A percentile compares a stretch with the other conserved stretches of the same genome.
Evolutionary conservation across 2,797 vertebrate species (phyloP).

Genomic region (Hydrolagus colliei): DNA sequence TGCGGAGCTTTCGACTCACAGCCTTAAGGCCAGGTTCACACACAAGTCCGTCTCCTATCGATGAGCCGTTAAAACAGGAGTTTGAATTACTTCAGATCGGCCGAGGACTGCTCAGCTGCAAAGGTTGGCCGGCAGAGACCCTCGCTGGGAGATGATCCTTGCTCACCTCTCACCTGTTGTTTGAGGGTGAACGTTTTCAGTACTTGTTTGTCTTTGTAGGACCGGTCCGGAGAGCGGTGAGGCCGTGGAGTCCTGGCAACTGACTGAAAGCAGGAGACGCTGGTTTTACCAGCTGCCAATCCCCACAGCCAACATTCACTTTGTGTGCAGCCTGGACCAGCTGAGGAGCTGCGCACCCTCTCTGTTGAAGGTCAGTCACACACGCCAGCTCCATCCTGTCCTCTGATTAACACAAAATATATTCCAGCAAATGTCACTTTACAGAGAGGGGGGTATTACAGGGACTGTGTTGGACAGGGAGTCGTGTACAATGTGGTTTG

Average conservation of each 20-base stretch:
- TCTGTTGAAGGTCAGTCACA: background rate
- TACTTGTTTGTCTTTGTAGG: background rate
- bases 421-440: too few relatives aligned
- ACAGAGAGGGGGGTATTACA: too few relatives aligned
- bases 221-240: background rate
- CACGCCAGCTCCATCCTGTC: background rate
- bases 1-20: too few relatives aligned
- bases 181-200: background rate
- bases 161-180: background rate
- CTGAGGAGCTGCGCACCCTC: background rate
- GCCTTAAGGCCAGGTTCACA: background rate
- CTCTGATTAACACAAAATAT: too few relatives aligned
- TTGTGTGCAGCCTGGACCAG: background rate
- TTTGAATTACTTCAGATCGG: background rate
- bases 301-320: background rate
- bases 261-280: background rate
- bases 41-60: background rate
- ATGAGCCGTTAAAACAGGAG: too few relatives aligned
- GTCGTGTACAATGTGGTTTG: too few relatives aligned
- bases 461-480: too few relatives aligned
- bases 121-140: too few relatives aligned
- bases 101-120: background rate
- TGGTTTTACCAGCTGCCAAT: slow-evolving; percentile 15
- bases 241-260: background rate
- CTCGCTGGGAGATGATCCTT: background rate